Base-by-base conservation (phyloP, 2,113 vertebrate species). In the Prionailurus bengalensis region DNA sequence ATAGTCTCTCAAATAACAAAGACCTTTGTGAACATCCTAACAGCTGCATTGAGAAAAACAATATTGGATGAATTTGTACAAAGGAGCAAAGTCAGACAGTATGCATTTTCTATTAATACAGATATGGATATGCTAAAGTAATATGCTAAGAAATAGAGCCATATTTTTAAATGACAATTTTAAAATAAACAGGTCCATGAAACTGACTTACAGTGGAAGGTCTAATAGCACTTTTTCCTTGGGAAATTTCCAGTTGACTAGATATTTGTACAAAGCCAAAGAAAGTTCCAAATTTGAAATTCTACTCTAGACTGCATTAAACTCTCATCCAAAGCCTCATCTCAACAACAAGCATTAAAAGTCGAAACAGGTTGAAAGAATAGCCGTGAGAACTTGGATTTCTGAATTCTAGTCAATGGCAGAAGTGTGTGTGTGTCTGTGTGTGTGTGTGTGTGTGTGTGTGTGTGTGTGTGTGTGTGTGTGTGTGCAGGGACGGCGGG, bases 141-240 rank as follows among this genome's bases (percentile, higher is more conserved):
- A 92, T 61, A 91, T 4, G 19, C 25, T 79, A 88, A 92, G 53
- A 89, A 94, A 63, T 66, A 2, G 19, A 95, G 25, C 13, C n/a
- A 51, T 53, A 81, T 74, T 95, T 95, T 90, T 53, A 89, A 96
- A 87, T 10, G 63, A 74, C 33, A 79, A 66, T 48, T 91, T 95
- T 92, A 86, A 98, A 81, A 68, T 92, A 86, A 66, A 89, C 33
- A 82, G 2, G 63, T 70, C 10, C 17, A 63, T 92, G 58, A 96
- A 95, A 74, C 4, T 14, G 45, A 45, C 23, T 86, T 93, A 86
- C 1, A 66, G 2, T 25, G 65, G 61, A 95, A 84, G 6, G 0
- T 91, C 36, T 87, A 94, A 78, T 3, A 61, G 33, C 8, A 79
- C 11, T 68, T 91, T 93, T 42, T 53, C 19, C 55, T 19, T 68